phyloP scores from a whole-genome alignment of 2,888 invertebrate species.

The Quadroppia sp. region DNA sequence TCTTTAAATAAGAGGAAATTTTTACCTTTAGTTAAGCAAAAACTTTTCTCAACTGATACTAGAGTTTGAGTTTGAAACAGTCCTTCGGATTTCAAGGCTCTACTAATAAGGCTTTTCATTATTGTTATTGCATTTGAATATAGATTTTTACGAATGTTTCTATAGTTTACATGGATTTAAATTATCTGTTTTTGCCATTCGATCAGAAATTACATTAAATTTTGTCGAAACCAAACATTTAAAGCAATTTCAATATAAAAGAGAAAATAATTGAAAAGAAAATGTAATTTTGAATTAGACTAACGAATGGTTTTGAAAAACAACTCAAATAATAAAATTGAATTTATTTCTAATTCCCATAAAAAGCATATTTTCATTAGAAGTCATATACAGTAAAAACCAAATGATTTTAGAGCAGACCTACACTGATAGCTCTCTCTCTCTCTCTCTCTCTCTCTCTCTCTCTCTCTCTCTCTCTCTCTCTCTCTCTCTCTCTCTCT shows the following conservation, averaged over 20 bases:
- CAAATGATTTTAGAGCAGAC: neutral
- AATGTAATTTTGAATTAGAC: no score
- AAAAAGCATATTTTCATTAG: neutral
- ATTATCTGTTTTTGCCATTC: neutral
- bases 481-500: no score
- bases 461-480: no score
- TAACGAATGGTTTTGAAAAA: no score
- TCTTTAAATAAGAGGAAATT: neutral
- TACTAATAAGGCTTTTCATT: neutral
- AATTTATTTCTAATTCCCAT: neutral
- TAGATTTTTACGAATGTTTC: neutral
- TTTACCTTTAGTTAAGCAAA: neutral
- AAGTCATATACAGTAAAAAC: neutral
- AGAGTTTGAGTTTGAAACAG: neutral
- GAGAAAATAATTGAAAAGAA: neutral
- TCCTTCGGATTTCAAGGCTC: neutral
- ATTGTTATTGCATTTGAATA: neutral
- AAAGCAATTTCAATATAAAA: neutral
- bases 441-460: no score
- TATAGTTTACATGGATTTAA: neutral
- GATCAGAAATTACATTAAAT: neutral
- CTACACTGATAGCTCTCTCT: neutral
- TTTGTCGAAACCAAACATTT: neutral
- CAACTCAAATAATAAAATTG: neutral
- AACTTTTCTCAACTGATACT: neutral